Base-by-base conservation (phyloP, 2,113 vertebrate species). In the Amphiprion ocellaris region DNA sequence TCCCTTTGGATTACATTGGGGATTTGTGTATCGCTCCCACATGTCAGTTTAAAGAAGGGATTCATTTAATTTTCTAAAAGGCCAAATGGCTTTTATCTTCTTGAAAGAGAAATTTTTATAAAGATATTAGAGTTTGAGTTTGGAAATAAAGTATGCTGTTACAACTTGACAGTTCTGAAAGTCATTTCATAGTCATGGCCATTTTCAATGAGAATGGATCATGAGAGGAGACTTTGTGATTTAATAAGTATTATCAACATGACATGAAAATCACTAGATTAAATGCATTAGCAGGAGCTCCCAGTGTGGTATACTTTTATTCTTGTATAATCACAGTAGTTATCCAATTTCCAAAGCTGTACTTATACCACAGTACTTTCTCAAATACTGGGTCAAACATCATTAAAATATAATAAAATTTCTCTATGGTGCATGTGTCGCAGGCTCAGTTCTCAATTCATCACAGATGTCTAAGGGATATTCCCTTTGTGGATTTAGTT, bases 381-480 rank as follows among this genome's bases (percentile, higher is more conserved):
- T 77, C 77, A 78, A 66, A 37, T 53, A 70, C 53, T 69, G 49
- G 71, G 79, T 90, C 87, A 89, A 84, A 88, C 55, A 85, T 79
- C 69, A 76, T 88, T 83, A 80, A 81, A 81, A 70, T 77, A 82
- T 78, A 54, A 87, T 77, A 69, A 55, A 3, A 61, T 74, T 68
- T 71, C 52, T 79, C 37, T 69, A 12, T 60, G 15, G 10, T 41
- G 53, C 76, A 60, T 58, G 65, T 81, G 62, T 81, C 19, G 11
- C 54, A 50, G 30, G 60, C 72, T 75, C 66, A 24, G 30, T 52
- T 71, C 65, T 85, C 77, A 30, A 74, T 85, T 78, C 79, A 85
- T 90, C 67, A 86, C 74, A 77, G 59, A 69, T 5, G 68, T 73
- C 74, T 81, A n/a, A 53, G 76, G 54, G 44, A 62, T 62, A 58